Evolutionary conservation across 2,113 vertebrate species (phyloP).

Genomic region (Meles meles): DNA sequence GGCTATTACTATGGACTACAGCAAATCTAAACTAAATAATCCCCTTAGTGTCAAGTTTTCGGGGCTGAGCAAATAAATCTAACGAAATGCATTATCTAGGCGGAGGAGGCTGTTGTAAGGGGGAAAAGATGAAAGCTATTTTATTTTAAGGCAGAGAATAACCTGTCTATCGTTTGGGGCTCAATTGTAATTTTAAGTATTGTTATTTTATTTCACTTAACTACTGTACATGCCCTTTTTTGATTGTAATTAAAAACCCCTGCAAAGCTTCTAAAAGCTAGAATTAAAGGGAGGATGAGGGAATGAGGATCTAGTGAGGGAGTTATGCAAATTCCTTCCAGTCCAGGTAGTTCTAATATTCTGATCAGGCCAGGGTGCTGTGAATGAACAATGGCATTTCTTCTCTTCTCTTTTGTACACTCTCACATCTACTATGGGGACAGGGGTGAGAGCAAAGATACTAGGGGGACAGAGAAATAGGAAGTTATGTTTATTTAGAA

Average conservation of each 20-base stretch:
- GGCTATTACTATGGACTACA: slow-evolving; percentile 93
- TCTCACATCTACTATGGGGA: background rate
- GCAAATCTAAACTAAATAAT: slow-evolving; percentile 96
- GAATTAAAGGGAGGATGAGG: slow-evolving; percentile 69
- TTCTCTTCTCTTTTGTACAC: background rate
- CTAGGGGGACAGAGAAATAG: slow-evolving; percentile 7
- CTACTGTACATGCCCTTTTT: slow-evolving; percentile 68
- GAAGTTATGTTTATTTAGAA: slow-evolving; percentile 66
- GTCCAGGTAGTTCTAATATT: slow-evolving; percentile 71
- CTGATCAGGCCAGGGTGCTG: slow-evolving; percentile 64
- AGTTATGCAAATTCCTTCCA: slow-evolving; percentile 76
- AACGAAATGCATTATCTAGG: slow-evolving; percentile 95
- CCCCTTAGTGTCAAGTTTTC: slow-evolving; percentile 96
- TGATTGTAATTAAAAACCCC: slow-evolving; percentile 77
- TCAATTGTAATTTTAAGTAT: slow-evolving; percentile 80
- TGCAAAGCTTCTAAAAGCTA: slow-evolving; percentile 66
- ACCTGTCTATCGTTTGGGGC: slow-evolving; percentile 77
- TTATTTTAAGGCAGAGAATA: slow-evolving; percentile 87
- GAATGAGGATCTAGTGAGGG: slow-evolving; percentile 67
- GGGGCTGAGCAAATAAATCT: slow-evolving; percentile 91
- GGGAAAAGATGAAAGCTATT: slow-evolving; percentile 86
- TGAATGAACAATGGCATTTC: slow-evolving; percentile 70
- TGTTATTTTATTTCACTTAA: slow-evolving; percentile 76
- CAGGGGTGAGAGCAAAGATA: background rate
- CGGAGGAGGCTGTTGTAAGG: slow-evolving; percentile 86